A percentile compares a stretch with the other conserved stretches of the same genome.
Evolutionary conservation across 2,888 invertebrate genomes (phyloP).

Genomic region (Lymantria dispar): DNA sequence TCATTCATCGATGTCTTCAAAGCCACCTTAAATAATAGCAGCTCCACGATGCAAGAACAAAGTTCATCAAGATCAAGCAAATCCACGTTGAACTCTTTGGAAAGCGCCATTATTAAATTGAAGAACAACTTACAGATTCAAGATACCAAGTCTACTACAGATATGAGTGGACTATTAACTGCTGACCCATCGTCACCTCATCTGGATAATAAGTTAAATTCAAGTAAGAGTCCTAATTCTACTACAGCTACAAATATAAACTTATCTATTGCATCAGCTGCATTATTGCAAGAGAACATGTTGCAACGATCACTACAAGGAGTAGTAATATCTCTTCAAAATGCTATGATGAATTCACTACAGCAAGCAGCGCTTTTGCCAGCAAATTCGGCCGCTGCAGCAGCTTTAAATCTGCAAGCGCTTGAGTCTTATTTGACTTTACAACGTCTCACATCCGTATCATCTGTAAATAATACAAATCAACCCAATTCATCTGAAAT

Average conservation of each 20-base stretch:
- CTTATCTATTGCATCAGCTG: slow-evolving; percentile 83
- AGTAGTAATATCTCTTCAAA: slow-evolving; percentile 91
- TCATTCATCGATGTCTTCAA: slow-evolving; percentile 5
- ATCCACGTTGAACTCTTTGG: slow-evolving; percentile 73
- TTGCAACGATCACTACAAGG: slow-evolving; percentile 89
- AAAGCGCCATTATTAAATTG: slow-evolving; percentile 79
- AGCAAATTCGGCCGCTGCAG: slow-evolving; percentile 91
- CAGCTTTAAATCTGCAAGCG: slow-evolving; percentile 92
- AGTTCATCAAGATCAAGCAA: slow-evolving; percentile 73
- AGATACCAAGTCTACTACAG: slow-evolving; percentile 62
- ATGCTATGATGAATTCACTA: slow-evolving; percentile 91
- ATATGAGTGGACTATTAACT: slow-evolving; percentile 63
- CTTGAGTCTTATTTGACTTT: slow-evolving; percentile 92
- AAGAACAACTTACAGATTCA: slow-evolving; percentile 80
- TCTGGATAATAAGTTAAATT: slow-evolving; percentile 56
- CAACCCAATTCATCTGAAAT: slow-evolving; percentile 57
- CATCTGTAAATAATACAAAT: slow-evolving; percentile 73
- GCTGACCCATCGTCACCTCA: slow-evolving; percentile 63
- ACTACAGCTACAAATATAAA: slow-evolving; percentile 64
- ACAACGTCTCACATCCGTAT: slow-evolving; percentile 88
- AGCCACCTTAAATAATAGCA: slow-evolving; percentile 3
- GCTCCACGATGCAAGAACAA: slow-evolving; percentile 76
- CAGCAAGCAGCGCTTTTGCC: slow-evolving; percentile 92
- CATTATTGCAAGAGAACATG: slow-evolving; percentile 84
- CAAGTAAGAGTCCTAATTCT: slow-evolving; percentile 74